A percentile compares a stretch with the other conserved stretches of the same genome.
These are phyloP conservation scores for Microplitis demolitor DNA, from an alignment of 1,140 invertebrate genomes.

Conservation along the genomic window DNA sequence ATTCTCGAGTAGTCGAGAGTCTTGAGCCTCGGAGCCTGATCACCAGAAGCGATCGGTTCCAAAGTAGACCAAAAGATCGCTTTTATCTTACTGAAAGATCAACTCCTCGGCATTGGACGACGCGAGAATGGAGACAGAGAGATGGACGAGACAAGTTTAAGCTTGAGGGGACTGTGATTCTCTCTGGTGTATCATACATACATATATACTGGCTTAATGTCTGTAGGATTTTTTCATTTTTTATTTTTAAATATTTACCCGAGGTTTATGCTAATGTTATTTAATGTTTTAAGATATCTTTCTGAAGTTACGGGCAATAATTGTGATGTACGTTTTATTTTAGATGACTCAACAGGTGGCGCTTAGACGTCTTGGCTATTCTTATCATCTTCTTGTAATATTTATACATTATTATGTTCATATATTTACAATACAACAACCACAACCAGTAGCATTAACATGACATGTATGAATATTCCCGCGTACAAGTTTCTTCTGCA, in stretches of 20 bases:
- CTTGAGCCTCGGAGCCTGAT: conserved; percentile 2
- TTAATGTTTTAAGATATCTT: not conserved
- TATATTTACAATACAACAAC: conserved; percentile 1
- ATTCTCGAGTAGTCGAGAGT: too few species aligned
- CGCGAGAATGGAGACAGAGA: conserved; percentile 32
- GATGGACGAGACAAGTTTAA: conserved; percentile 24
- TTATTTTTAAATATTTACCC: conserved; percentile 8
- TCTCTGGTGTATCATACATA: not conserved
- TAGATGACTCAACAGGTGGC: conserved; percentile 19
- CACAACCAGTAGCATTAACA: not conserved
- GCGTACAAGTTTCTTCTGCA: not conserved
- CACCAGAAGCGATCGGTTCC: conserved; percentile 31
- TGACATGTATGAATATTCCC: not conserved
- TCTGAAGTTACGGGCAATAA: not conserved
- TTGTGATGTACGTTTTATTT: not conserved
- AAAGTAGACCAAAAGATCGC: conserved; percentile 36
- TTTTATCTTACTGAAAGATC: conserved; percentile 29
- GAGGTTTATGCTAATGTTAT: conserved; percentile 28
- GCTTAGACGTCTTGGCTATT: not conserved
- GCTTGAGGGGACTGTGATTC: not conserved
- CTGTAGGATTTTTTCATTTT: conserved; percentile 6
- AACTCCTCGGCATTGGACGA: conserved; percentile 2
- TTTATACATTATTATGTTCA: not conserved
- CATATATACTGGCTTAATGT: not conserved
- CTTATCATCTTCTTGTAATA: not conserved